Conservation (phyloP, 2,113 vertebrate species). For the Turnix velox region DNA sequence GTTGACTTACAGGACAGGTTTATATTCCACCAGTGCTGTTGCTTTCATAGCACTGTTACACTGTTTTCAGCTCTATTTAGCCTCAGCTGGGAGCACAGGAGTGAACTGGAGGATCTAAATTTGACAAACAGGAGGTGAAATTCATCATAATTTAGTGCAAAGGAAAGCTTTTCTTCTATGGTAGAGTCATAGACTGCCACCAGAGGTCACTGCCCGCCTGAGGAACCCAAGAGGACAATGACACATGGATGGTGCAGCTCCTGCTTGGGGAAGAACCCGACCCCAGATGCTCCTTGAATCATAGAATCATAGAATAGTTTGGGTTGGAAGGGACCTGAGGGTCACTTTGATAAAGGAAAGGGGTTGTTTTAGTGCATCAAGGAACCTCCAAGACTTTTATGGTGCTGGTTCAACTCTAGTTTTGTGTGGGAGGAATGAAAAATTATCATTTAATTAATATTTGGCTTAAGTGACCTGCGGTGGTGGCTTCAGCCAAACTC, state of each 20-base stretch:
- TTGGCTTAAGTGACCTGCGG: background rate
- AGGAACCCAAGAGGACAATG: background rate
- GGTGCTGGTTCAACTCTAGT: background rate
- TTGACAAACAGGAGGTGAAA: background rate
- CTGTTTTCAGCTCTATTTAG: background rate
- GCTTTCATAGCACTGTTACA: background rate
- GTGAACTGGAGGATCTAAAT: background rate
- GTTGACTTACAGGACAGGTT: background rate
- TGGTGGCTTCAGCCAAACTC: background rate
- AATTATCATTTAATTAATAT: background rate
- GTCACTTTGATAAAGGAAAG: background rate
- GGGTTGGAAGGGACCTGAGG: too few relatives aligned
- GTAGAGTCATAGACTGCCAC: background rate
- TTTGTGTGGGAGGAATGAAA: background rate
- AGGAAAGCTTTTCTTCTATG: background rate
- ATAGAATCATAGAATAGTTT: too few relatives aligned
- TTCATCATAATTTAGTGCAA: background rate
- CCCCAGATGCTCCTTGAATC: background rate
- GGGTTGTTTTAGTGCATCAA: background rate
- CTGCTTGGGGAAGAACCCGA: background rate
- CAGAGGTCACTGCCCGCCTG: conserved; percentile 16
- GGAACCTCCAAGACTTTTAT: background rate
- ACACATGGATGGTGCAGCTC: fast-evolving
- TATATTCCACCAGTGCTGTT: fast-evolving
- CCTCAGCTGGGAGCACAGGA: background rate